Evolutionary conservation across 2,888 invertebrate species (phyloP).

Genomic region (Eristalis arbustorum): DNA sequence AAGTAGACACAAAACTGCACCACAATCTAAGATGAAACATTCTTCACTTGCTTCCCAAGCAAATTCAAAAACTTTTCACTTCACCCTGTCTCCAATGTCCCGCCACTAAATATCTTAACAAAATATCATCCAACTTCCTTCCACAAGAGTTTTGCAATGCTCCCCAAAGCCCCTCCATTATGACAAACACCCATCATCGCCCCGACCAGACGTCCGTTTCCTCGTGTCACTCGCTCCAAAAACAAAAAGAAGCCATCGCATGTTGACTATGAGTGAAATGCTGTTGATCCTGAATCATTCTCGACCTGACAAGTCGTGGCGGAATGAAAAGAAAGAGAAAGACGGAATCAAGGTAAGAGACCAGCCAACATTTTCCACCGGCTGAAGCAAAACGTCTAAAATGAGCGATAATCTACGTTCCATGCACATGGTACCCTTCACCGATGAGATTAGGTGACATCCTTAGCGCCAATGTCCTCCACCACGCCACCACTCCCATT

Average conservation of each 20-base stretch:
- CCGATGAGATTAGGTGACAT: conserved; percentile 70
- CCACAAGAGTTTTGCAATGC: not conserved
- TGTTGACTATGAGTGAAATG: conserved; percentile 64
- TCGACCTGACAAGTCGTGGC: conserved; percentile 29
- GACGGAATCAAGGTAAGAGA: conserved; percentile 13
- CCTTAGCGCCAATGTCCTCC: conserved; percentile 39
- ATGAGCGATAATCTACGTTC: conserved; percentile 68
- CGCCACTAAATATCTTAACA: not conserved
- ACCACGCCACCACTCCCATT: not conserved
- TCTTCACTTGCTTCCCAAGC: no score
- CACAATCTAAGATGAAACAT: no score
- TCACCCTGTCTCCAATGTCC: not conserved
- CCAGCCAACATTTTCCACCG: not conserved
- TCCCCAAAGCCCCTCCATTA: not conserved
- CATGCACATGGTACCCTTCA: conserved; percentile 69
- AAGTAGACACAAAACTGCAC: no score
- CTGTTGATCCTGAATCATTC: conserved; percentile 67
- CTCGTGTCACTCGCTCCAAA: not conserved
- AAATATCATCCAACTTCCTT: not conserved
- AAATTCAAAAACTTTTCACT: not conserved
- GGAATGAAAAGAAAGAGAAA: not conserved
- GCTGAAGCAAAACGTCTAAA: conserved; percentile 53
- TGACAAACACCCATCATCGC: not conserved
- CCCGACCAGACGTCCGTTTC: not conserved
- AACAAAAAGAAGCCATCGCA: conserved; percentile 27